Evolutionary conservation across 2,113 vertebrate genomes (phyloP), one percentile per base, ranked within the genome.

Genomic region (Carassius auratus): DNA sequence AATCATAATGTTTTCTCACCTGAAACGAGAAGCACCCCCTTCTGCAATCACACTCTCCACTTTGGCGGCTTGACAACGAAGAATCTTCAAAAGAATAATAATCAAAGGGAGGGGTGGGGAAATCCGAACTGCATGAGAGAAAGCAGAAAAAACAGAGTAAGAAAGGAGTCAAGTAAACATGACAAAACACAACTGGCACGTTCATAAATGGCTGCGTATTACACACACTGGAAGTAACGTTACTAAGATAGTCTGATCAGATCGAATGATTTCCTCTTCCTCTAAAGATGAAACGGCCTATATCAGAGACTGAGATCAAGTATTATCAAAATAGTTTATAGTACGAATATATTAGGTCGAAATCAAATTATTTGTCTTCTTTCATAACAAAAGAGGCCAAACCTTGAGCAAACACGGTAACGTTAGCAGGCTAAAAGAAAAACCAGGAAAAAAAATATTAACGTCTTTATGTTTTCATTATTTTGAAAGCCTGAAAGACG

Each of bases 21-120:
- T 99, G 97, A 99, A 98, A 99, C 98, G 98, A 99, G 98, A 99
- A 99, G 98, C 97, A 98, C 97, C 98, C 98, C 97, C 98, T 99
- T 99, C 98, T 99, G 97, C 97, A 96, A 99, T 98, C 97, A 96
- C 98, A 99, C 98, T 99, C 98, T 99, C 98, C 98, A 99, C 98
- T 99, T 99, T 99, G 98, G 98, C 98, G 98, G 98, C 98, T 99
- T 99, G 96, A 97, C 96, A 98, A 99, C 95, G 92, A 98, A 96
- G 97, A 98, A 98, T 97, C 95, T 96, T 97, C 94, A 96, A 98
- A 99, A 99, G 96, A 99, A 99, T 97, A 97, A 97, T 96, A 95
- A 95, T 93, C 96, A 97, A 95, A 96, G 96, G 96, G 96, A 92
- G 94, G 97, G 97, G 95, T 96, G 95, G 97, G 96, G 96, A 93